These are phyloP conservation scores for Anneissia japonica DNA, from an alignment of 35 echinoderm and acorn worm species.

Conservation along the genomic window DNA sequence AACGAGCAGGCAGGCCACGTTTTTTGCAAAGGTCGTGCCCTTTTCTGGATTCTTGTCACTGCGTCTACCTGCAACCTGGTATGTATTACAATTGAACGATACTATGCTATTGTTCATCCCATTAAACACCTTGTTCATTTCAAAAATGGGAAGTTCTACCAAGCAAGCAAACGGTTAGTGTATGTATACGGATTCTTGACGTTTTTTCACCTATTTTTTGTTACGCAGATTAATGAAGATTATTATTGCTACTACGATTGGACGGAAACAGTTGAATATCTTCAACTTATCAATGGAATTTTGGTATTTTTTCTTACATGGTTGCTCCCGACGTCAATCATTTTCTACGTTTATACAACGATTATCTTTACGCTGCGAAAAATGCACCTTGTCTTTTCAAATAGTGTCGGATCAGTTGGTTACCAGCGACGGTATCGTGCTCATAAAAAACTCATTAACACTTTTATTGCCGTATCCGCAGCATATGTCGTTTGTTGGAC, in stretches of 20 bases:
- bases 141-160: not conserved
- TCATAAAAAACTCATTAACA: not conserved
- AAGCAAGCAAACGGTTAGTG: not conserved
- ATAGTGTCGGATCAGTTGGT: too few relatives aligned
- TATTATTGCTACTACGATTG: not conserved
- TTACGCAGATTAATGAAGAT: not conserved
- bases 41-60: not conserved
- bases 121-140: not conserved
- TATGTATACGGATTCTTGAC: not conserved
- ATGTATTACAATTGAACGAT: not conserved
- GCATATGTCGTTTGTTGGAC: not conserved
- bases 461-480: not conserved
- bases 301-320: not conserved
- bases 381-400: not conserved
- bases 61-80: not conserved
- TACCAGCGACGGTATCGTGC: not conserved
- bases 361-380: not conserved
- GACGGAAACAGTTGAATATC: not conserved
- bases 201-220: not conserved
- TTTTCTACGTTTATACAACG: not conserved
- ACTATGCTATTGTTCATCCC: not conserved
- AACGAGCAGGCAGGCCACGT: not conserved
- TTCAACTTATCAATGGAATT: not conserved
- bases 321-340: not conserved
- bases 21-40: not conserved